Percentiles rank a stretch among this genome's conserved stretches.
Conservation (phyloP, 2,888 invertebrate species). For the Lingula anatina region DNA sequence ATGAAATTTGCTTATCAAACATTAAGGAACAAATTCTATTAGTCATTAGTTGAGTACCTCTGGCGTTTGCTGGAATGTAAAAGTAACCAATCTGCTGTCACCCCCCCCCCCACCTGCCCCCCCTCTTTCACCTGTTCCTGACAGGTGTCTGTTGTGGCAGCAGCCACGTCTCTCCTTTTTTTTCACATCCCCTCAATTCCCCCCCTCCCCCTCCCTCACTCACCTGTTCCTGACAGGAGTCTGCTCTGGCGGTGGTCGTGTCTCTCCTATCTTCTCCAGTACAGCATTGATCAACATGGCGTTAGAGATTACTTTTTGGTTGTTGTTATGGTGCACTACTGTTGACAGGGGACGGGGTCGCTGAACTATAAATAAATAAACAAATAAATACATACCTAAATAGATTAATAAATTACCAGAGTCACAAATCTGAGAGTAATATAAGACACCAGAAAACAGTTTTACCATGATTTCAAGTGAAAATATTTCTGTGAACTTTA, state of each 20-base stretch:
- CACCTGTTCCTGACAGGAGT: constrained; percentile 1
- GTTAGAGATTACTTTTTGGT: constrained; percentile 54
- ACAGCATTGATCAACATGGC: constrained; percentile 55
- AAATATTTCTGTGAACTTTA: neutral
- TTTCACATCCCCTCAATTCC: too few relatives aligned
- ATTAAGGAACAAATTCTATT: neutral
- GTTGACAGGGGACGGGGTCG: constrained; percentile 46
- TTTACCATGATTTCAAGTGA: too few relatives aligned
- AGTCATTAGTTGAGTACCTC: neutral
- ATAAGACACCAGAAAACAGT: too few relatives aligned
- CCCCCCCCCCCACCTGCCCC: constrained; percentile 8
- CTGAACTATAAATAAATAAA: constrained; percentile 20
- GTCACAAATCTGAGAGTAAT: too few relatives aligned
- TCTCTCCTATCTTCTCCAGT: constrained; percentile 55
- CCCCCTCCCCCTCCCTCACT: constrained; percentile 57
- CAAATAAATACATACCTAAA: too few relatives aligned
- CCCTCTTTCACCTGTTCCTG: constrained; percentile 12
- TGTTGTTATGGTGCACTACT: constrained; percentile 24
- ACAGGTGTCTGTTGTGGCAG: neutral
- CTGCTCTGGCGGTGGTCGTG: constrained; percentile 8
- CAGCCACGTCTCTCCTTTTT: constrained; percentile 52
- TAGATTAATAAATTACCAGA: too few relatives aligned
- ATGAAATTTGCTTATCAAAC: too few relatives aligned
- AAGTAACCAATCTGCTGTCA: neutral
- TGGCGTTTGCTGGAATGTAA: neutral